These are phyloP conservation scores for Intellagama lesueurii DNA, from an alignment of 2,797 vertebrate species.

Conservation along the genomic window DNA sequence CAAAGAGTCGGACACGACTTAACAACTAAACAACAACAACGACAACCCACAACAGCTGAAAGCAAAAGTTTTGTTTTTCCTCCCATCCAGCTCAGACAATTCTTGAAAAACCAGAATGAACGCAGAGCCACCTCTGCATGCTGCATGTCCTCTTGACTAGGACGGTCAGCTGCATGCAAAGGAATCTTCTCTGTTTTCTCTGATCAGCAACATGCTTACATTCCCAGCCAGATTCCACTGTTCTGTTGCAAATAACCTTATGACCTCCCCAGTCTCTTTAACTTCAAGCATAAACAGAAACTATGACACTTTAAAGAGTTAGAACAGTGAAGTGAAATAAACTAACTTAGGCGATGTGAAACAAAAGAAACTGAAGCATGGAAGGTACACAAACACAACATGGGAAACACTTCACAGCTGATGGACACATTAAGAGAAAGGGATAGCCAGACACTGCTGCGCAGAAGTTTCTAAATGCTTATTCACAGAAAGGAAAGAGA, in stretches of 20 bases:
- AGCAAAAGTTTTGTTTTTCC: background rate
- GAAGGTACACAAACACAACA: background rate
- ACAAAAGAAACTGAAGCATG: background rate
- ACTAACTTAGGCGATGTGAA: too few species aligned
- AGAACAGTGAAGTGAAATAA: background rate
- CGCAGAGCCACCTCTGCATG: background rate
- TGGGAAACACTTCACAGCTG: background rate
- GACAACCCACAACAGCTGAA: background rate
- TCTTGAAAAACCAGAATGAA: background rate
- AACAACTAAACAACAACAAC: too few species aligned
- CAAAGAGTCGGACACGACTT: too few species aligned
- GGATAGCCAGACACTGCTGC: background rate
- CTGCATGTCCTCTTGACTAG: background rate
- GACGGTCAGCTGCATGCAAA: background rate
- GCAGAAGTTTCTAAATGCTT: background rate
- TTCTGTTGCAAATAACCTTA: background rate
- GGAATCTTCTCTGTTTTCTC: background rate
- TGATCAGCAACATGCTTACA: background rate
- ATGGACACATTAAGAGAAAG: background rate
- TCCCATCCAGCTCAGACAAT: background rate
- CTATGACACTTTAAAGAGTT: background rate
- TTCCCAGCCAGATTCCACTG: background rate
- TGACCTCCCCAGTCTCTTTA: background rate
- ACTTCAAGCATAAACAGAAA: background rate
- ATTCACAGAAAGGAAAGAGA: background rate